Evolutionary conservation across 2,797 vertebrate species (phyloP), one percentile per base, ranked within the genome.

Genomic region (Gymnodraco acuticeps): DNA sequence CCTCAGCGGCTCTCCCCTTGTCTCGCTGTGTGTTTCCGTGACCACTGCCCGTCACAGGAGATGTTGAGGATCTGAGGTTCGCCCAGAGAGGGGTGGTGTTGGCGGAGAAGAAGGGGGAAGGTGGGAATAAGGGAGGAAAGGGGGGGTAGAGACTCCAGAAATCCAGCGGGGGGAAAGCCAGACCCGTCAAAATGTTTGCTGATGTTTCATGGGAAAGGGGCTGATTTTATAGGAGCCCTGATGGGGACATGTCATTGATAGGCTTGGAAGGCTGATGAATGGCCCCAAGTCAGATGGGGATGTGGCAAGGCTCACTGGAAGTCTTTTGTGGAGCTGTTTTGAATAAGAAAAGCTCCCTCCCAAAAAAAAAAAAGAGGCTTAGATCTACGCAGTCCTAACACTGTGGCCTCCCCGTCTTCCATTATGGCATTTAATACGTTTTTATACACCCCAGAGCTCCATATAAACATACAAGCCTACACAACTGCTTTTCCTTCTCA

Each of bases 101-200:
- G 85, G 90, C 52, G 87, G 87, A 80, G 86, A 80, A 85, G 75
- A 76, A 63, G 70, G 80, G 85, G 75, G 78, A 82, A 83, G 84
- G 87, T 78, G 81, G 87, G 88, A 76, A 82, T 75, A 72, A 85
- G 78, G 84, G 88, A 84, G 84, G 86, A 87, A 82, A 71, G 77
- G 75, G 70, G 33, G 85, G 81, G 88, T 73, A 86, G 95, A 95
- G 95, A 94, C 96, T 96, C 96, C 95, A 95, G 96, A 96, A 97
- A 96, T 95, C 94, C 94, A 95, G 95, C 90, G 93, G 94, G 95
- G 97, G 96, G 95, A 96, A 95, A 96, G 96, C 95, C 96, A 97
- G 96, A 97, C 95, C 97, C 97, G 97, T 99, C 98, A 98, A 98
- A 99, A 99, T 99, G 98, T 99, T 99, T 99, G 98, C 97, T 97